Base-by-base conservation (phyloP, 53 echinoderm and acorn worm species). In the Astropecten irregularis region DNA sequence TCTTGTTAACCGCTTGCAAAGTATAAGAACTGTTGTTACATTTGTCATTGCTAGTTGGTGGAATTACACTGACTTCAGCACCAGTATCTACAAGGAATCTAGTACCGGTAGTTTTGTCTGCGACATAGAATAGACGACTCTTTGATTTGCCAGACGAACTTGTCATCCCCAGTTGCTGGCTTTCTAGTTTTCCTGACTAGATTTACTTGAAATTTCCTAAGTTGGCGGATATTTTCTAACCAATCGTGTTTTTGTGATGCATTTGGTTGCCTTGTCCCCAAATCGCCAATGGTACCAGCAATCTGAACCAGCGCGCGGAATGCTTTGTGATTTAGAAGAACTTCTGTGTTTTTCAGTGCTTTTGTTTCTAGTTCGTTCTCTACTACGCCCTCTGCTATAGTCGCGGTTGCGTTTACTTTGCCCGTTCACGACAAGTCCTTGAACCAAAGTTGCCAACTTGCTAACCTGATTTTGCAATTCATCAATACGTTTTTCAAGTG, bases 211-310 rank as follows among this genome's bases (percentile, higher is more conserved):
- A 4, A 51, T 16, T 51, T 20, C 16, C 51, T 14, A 51, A n/a
- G 15, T 4, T 20, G 20, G 16, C 51, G 3, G 20, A 14, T 51
- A 4, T 51, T n/a, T 51, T 9, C 3, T 51, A n/a, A n/a, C n/a
- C n/a, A 60, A 86, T 11, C 9, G 35, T 29, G 77, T 77, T 20
- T 77, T 77, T 26, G 59, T 19, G 3, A 32, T 27, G 58, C 82
- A 69, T 6, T 38, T 55, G 3, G 37, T 50, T 0, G 88, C 88
- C 3, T 69, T 16, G 9, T 22, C 35, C 2, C 72, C 72, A 37
- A 28, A 88, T 2, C 57, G 67, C 31, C 51, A 51, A 38, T 88
- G 82, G 47, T 88, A 82, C 88, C 82, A 82, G 50, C 88, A 88
- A 4, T 77, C 26, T 28, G 66, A 39, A n/a, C 42, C 40, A 28